Conservation (phyloP, 2,797 vertebrate genomes). For the Moxostoma hubbsi region DNA sequence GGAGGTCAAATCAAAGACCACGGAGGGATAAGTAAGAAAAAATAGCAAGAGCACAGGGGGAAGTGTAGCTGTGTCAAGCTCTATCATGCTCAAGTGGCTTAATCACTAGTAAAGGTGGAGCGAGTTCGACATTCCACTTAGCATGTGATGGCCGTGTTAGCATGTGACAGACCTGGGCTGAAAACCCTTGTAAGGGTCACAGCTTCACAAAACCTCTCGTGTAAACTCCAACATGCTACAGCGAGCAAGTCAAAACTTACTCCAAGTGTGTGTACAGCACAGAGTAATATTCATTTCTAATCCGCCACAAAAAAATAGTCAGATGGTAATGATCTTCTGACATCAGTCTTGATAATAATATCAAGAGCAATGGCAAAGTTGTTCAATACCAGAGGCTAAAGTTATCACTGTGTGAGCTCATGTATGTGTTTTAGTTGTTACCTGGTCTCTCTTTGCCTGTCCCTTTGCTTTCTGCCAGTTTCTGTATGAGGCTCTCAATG, state of each 20-base stretch:
- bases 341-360: conserved; percentile 9
- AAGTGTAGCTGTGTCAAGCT: conserved; percentile 61
- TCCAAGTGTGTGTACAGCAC: conserved; percentile 18
- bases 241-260: conserved; percentile 73
- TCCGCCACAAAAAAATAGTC: neutral
- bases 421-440: conserved; percentile 67
- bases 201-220: conserved; percentile 79
- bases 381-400: conserved; percentile 4
- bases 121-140: conserved; percentile 78
- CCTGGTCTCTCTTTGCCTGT: conserved; percentile 96
- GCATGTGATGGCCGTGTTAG: conserved; percentile 61
- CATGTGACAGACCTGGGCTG: conserved; percentile 47
- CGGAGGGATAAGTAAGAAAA: conserved; percentile 41
- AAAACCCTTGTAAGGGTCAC: conserved; percentile 66
- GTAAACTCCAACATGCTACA: conserved; percentile 80
- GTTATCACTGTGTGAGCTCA: neutral
- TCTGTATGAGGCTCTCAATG: conserved; percentile 92
- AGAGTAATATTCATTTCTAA: conserved; percentile 11
- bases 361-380: conserved; percentile 28
- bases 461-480: conserved; percentile 93
- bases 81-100: conserved; percentile 78
- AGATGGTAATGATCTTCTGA: conserved; percentile 22
- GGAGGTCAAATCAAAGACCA: conserved; percentile 39
- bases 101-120: conserved; percentile 78
- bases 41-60: conserved; percentile 42